phyloP scores from a whole-genome alignment of 2,888 invertebrate species.

The Acleris emargana region DNA sequence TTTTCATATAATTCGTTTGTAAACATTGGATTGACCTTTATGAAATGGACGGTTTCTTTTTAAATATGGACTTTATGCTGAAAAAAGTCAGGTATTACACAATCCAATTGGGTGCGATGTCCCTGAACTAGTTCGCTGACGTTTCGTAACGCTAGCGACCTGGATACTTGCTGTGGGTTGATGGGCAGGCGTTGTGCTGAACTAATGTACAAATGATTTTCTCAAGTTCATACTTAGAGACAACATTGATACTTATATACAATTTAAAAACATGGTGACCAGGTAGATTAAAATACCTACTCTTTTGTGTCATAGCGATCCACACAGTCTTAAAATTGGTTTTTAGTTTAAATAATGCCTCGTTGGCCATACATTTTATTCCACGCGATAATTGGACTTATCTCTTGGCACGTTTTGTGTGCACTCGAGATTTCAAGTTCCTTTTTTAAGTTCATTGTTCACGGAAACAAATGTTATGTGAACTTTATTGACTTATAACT shows the following conservation, averaged over 20 bases:
- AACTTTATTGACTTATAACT: too few relatives aligned
- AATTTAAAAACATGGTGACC: too few relatives aligned
- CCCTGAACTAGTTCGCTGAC: slow-evolving; percentile 75
- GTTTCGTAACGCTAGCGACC: slow-evolving; percentile 70
- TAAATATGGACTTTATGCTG: slow-evolving; percentile 9
- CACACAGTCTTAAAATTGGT: too few relatives aligned
- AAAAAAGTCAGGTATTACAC: slow-evolving; percentile 57
- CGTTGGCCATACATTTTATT: slow-evolving; percentile 35
- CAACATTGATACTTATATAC: too few relatives aligned
- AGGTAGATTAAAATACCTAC: too few relatives aligned
- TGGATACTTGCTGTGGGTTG: slow-evolving; percentile 63
- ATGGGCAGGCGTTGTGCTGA: slow-evolving; percentile 40
- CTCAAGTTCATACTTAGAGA: slow-evolving; percentile 8
- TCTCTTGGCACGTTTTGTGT: slow-evolving; percentile 42
- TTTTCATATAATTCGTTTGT: slow-evolving; percentile 20
- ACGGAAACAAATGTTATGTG: too few relatives aligned
- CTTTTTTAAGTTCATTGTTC: not conserved
- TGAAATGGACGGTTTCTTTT: not conserved
- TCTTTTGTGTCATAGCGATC: too few relatives aligned
- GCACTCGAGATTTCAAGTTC: slow-evolving; percentile 18
- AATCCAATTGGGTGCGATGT: slow-evolving; percentile 68
- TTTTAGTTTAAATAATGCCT: not conserved
- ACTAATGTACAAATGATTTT: slow-evolving; percentile 16
- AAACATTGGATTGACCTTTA: slow-evolving; percentile 14
- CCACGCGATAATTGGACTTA: slow-evolving; percentile 44